Conservation (phyloP, 2,797 vertebrate species). For the Rhinatrema bivittatum region DNA sequence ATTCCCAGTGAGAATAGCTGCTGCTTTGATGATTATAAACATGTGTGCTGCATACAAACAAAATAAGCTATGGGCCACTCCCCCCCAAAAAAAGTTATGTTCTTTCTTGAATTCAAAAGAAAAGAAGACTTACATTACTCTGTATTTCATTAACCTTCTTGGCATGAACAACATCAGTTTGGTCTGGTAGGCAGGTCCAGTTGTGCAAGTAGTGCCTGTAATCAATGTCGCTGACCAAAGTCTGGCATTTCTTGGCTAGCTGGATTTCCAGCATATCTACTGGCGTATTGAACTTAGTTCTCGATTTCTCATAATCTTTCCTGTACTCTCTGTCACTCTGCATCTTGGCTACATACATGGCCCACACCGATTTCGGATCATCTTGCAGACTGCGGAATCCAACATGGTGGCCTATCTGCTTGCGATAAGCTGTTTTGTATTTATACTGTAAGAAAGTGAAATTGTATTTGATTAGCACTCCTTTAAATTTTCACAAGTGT, state of each 20-base stretch:
- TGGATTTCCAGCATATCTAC: slow-evolving; percentile 86
- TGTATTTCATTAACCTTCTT: slow-evolving; percentile 66
- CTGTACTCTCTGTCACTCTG: slow-evolving; percentile 91
- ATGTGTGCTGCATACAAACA: too few species aligned
- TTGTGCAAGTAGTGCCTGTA: slow-evolving; percentile 63
- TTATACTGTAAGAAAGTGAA: slow-evolving; percentile 68
- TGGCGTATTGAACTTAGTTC: slow-evolving; percentile 79
- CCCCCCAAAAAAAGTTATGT: too few species aligned
- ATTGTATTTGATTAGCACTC: too few species aligned
- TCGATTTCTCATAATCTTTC: slow-evolving; percentile 84
- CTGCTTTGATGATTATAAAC: too few species aligned
- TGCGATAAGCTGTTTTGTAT: slow-evolving; percentile 83
- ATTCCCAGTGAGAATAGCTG: too few species aligned
- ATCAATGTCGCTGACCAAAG: slow-evolving; percentile 69
- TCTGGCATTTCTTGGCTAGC: slow-evolving; percentile 71
- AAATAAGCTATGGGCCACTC: too few species aligned
- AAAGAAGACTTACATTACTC: slow-evolving; percentile 79
- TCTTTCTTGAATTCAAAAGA: too few species aligned
- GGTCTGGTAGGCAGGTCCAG: slow-evolving; percentile 79
- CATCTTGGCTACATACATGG: slow-evolving; percentile 81
- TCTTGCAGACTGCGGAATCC: slow-evolving; percentile 82
- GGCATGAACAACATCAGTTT: slow-evolving; percentile 71
- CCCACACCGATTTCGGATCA: slow-evolving; percentile 85
- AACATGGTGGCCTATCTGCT: slow-evolving; percentile 81
- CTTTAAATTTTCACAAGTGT: too few species aligned